These are phyloP conservation scores for Lepus timidus DNA, from an alignment of 2,113 vertebrate genomes.

Conservation along the genomic window DNA sequence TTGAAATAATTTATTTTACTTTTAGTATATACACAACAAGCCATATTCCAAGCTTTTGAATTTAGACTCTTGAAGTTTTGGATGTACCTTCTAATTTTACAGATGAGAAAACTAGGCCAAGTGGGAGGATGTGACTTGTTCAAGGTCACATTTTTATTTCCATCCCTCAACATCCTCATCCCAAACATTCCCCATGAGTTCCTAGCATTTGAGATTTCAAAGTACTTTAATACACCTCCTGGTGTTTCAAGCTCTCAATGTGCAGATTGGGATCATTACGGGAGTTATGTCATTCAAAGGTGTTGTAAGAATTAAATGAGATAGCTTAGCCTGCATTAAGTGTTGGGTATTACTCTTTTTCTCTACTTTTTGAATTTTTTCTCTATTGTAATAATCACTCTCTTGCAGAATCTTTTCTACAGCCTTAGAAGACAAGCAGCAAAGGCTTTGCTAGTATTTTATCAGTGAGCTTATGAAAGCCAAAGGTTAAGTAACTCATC, in stretches of 20 bases:
- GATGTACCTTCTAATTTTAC: neutral
- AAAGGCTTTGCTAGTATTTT: neutral
- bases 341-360: neutral
- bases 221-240: neutral
- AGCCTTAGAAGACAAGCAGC: neutral
- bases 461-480: slow-evolving; percentile 8
- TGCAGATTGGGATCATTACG: neutral
- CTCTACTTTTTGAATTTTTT: neutral
- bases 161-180: neutral
- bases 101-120: slow-evolving; percentile 17
- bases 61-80: slow-evolving; percentile 46
- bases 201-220: neutral
- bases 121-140: neutral
- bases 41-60: neutral
- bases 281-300: neutral
- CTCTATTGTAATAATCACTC: slow-evolving; percentile 13
- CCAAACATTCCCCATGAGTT: neutral
- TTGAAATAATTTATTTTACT: slow-evolving; percentile 56
- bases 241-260: neutral
- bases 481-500: neutral
- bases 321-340: neutral
- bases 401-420: neutral
- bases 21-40: slow-evolving; percentile 15
- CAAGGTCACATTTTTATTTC: slow-evolving; percentile 28
- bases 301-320: slow-evolving; percentile 16